Evolutionary conservation across 2,888 invertebrate genomes (phyloP).

Genomic region (Acronicta aceris): DNA sequence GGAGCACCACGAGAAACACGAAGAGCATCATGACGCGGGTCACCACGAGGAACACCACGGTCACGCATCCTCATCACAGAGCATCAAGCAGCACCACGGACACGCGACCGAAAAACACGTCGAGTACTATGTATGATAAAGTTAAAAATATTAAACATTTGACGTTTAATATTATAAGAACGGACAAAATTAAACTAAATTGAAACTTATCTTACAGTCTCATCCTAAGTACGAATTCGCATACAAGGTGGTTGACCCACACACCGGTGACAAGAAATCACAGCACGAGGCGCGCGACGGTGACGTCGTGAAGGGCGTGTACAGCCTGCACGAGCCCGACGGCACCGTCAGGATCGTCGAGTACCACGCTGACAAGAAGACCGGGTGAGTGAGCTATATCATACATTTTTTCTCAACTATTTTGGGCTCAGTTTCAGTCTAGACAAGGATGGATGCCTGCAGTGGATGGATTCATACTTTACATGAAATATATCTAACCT

Average conservation of each 20-base stretch:
- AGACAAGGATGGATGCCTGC: no score
- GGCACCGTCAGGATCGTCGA: constrained; percentile 79
- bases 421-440: neutral
- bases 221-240: constrained; percentile 84
- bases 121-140: constrained; percentile 59
- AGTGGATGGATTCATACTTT: no score
- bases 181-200: neutral
- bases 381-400: constrained; percentile 25
- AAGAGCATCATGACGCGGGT: constrained; percentile 15
- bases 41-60: constrained; percentile 23
- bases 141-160: neutral
- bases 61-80: constrained; percentile 57
- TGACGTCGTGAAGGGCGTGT: constrained; percentile 88
- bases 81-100: constrained; percentile 60
- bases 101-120: constrained; percentile 52
- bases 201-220: constrained; percentile 50
- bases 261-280: constrained; percentile 86
- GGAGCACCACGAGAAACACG: constrained; percentile 10
- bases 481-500: neutral
- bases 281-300: constrained; percentile 86
- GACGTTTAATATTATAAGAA: neutral
- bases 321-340: constrained; percentile 84
- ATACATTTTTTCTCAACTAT: neutral
- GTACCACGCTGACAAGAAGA: constrained; percentile 80
- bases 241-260: constrained; percentile 83